A percentile compares a stretch with the other conserved stretches of the same genome.
phyloP scores from a whole-genome alignment of 2,888 invertebrate species.

The Apeira syringaria region DNA sequence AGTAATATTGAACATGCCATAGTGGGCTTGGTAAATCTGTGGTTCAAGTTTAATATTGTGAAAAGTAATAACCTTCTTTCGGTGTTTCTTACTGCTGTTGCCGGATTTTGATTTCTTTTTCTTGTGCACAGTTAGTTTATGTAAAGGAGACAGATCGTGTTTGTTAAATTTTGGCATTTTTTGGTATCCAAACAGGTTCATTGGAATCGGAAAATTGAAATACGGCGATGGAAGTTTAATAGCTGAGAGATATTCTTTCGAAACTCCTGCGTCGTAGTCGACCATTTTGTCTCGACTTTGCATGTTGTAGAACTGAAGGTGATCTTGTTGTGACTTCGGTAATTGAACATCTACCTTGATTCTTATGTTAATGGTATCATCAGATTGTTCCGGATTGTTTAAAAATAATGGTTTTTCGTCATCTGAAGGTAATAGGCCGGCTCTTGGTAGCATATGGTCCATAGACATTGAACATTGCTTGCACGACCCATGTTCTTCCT shows the following conservation, averaged over 20 bases:
- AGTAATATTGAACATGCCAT: constrained; percentile 35
- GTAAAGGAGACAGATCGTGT: constrained; percentile 37
- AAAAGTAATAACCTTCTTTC: constrained; percentile 60
- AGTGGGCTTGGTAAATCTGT: constrained; percentile 38
- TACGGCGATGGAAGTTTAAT: constrained; percentile 56
- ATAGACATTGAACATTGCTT: constrained; percentile 54
- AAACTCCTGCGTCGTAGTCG: constrained; percentile 39
- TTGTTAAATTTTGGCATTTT: constrained; percentile 44
- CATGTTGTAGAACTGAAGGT: constrained; percentile 8
- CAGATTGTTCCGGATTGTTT: constrained; percentile 25
- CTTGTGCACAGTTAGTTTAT: constrained; percentile 66
- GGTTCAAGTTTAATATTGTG: constrained; percentile 58
- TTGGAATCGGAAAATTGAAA: constrained; percentile 59
- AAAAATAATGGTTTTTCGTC: constrained; percentile 26
- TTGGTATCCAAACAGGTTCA: constrained; percentile 53
- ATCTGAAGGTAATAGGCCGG: constrained; percentile 21
- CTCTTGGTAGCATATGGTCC: constrained; percentile 27
- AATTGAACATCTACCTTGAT: constrained; percentile 69
- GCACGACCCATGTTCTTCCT: constrained; percentile 53
- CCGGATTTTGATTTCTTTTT: constrained; percentile 61
- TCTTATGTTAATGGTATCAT: constrained; percentile 55
- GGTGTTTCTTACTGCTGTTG: constrained; percentile 60
- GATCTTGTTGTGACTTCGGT: constrained; percentile 47
- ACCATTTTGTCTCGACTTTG: constrained; percentile 16
- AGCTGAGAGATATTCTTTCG: constrained; percentile 47